phyloP scores from a whole-genome alignment of 2,888 invertebrate species.

The Machimus atricapillus region DNA sequence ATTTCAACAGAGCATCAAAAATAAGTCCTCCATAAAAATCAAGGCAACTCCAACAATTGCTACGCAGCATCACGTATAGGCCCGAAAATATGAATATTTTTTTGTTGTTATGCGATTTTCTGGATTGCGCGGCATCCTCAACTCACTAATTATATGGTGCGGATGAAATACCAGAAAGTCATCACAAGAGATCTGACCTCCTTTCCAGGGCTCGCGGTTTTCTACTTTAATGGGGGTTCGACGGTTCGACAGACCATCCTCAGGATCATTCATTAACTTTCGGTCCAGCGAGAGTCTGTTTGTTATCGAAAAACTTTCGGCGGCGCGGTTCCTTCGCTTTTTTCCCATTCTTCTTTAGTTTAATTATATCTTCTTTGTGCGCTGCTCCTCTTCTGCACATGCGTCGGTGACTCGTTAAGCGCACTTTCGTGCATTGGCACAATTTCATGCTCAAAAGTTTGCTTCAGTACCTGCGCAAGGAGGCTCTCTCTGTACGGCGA shows the following conservation, averaged over 20 bases:
- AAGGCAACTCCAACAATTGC: no score
- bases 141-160: constrained; percentile 43
- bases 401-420: not conserved
- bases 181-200: constrained; percentile 29
- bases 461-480: not conserved
- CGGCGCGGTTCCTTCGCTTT: not conserved
- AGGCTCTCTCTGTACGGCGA: not conserved
- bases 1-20: no score
- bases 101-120: constrained; percentile 37
- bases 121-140: constrained; percentile 38
- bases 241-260: constrained; percentile 31
- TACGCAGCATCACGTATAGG: constrained; percentile 31
- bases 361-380: constrained; percentile 28
- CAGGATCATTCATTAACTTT: constrained; percentile 36
- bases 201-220: constrained; percentile 14
- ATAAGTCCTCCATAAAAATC: no score
- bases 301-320: constrained; percentile 22
- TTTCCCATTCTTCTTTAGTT: constrained; percentile 25
- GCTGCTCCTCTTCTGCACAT: not conserved
- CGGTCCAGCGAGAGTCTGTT: constrained; percentile 5
- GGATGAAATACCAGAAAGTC: constrained; percentile 40
- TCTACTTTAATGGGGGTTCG: constrained; percentile 22
- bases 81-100: not conserved
- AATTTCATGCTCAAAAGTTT: not conserved
- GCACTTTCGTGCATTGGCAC: constrained; percentile 7